Percentiles rank a stretch among this genome's conserved stretches.
These are phyloP conservation scores for Channallabes apus DNA, from an alignment of 2,797 vertebrate species.

Conservation along the genomic window DNA sequence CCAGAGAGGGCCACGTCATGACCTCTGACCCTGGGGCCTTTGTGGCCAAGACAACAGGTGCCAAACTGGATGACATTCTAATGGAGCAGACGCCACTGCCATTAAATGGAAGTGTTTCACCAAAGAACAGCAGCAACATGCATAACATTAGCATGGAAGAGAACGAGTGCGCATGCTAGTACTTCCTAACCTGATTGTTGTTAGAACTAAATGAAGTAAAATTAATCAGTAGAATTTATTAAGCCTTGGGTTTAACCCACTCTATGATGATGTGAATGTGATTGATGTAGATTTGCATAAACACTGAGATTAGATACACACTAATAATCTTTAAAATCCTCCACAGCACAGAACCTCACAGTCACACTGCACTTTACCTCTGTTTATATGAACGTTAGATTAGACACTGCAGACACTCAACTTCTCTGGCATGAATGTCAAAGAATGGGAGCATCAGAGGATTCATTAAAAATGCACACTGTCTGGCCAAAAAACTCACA, in stretches of 20 bases:
- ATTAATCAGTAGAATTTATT: background rate
- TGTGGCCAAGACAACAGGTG: conserved; percentile 74
- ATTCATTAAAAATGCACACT: background rate
- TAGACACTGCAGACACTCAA: background rate
- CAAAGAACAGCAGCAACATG: conserved; percentile 86
- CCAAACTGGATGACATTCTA: conserved; percentile 90
- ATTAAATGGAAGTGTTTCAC: conserved; percentile 81
- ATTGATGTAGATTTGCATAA: background rate
- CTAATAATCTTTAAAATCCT: background rate
- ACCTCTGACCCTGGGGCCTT: conserved; percentile 70
- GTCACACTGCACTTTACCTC: background rate
- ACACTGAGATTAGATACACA: background rate
- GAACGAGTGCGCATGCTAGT: conserved; percentile 90
- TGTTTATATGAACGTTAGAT: background rate
- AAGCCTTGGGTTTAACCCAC: background rate
- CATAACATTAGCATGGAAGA: conserved; percentile 97
- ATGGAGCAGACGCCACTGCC: conserved; percentile 93
- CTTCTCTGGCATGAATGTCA: background rate
- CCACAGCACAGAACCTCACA: background rate
- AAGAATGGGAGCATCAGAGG: background rate
- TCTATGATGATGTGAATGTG: conserved; percentile 2
- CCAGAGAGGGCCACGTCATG: conserved; percentile 68
- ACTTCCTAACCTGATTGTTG: conserved; percentile 1
- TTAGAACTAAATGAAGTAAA: background rate
- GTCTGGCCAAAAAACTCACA: background rate